Base-by-base conservation (phyloP, 2,888 invertebrate genomes). In the Acanthosepion esculentum region DNA sequence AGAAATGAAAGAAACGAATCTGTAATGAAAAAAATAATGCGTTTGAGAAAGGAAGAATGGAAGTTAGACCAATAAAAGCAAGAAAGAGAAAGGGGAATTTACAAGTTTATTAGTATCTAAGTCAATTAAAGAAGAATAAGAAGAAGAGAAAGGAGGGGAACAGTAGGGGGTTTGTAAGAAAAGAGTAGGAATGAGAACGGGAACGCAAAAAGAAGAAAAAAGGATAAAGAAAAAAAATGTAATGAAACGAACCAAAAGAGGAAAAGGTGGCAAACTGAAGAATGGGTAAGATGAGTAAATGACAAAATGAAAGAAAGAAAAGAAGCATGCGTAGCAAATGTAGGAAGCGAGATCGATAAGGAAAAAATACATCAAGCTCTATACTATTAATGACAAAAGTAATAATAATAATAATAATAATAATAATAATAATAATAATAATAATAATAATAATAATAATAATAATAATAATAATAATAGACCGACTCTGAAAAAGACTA, bases 351-450 rank as follows among this genome's bases (percentile, higher is more conserved):
- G 26, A 64, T 64, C 26, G 64, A 64, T 64, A 4, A 64, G 26
- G 29, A 64, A 64, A 64, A 23, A 29, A 64, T 23, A 64, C 20
- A 64, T 3, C 64, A 64, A 64, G 23, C 3, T 26, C 23, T 64
- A 1, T 4, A 64, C 3, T 26, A 26, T 64, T 64, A 64, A 64
- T 64, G 64, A 64, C 64, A 64, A 26, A 64, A 64, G 26, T 78
- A 78, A 78, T 78, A n/a, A 78, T 78, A n/a, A 78, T 78, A n/a
- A 78, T 78, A n/a, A 78, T 78, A 78, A 78, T 78, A 78, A 78
- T 78, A 78, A 78, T 78, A 78, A 78, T 78, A 78, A 78, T 78
- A 78, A 78, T 78, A 78, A 78, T 78, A 78, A 78, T 78, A 78
- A 78, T 78, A 78, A 78, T 78, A 78, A 78, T 78, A 78, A 78